phyloP scores from a whole-genome alignment of 1,140 invertebrate species.

The Calycopis cecrops region DNA sequence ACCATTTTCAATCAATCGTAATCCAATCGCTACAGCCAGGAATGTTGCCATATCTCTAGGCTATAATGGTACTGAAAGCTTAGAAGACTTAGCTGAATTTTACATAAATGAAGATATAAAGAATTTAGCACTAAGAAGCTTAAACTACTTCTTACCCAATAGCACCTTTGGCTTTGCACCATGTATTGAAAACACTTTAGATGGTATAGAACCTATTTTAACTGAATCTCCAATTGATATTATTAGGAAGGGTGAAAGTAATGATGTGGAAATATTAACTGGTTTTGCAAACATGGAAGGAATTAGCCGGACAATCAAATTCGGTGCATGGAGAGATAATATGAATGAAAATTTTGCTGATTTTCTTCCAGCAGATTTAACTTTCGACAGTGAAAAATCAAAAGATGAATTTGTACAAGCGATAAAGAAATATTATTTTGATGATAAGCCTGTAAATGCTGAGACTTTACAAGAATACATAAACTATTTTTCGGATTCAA shows the following conservation, averaged over 20 bases:
- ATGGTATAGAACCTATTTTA: slow-evolving; percentile 46
- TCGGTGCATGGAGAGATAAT: slow-evolving; percentile 50
- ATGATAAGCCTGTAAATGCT: slow-evolving; percentile 39
- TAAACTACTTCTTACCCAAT: slow-evolving; percentile 59
- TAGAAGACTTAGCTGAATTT: slow-evolving; percentile 60
- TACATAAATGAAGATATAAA: slow-evolving; percentile 42
- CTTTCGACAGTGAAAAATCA: slow-evolving; percentile 38
- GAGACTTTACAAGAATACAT: slow-evolving; percentile 45
- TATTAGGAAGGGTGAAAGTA: slow-evolving; percentile 38
- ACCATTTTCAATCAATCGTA: slow-evolving; percentile 54
- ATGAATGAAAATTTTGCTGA: slow-evolving; percentile 56
- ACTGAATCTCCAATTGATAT: slow-evolving; percentile 54
- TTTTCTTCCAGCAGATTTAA: slow-evolving; percentile 55
- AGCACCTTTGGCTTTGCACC: slow-evolving; percentile 63
- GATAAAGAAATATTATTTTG: slow-evolving; percentile 52
- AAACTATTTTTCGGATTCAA: slow-evolving; percentile 60
- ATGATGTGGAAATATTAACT: slow-evolving; percentile 46
- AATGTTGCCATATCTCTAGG: slow-evolving; percentile 54
- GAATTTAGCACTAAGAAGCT: slow-evolving; percentile 38
- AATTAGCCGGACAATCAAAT: slow-evolving; percentile 51
- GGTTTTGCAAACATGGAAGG: slow-evolving; percentile 65
- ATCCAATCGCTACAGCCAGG: slow-evolving; percentile 53
- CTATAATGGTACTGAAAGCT: slow-evolving; percentile 43
- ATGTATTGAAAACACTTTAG: slow-evolving; percentile 50
- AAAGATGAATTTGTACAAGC: slow-evolving; percentile 37